Percentiles rank a stretch among this genome's conserved stretches.
Conservation (phyloP, 1,140 invertebrate genomes). For the Phocides pigmalion region DNA sequence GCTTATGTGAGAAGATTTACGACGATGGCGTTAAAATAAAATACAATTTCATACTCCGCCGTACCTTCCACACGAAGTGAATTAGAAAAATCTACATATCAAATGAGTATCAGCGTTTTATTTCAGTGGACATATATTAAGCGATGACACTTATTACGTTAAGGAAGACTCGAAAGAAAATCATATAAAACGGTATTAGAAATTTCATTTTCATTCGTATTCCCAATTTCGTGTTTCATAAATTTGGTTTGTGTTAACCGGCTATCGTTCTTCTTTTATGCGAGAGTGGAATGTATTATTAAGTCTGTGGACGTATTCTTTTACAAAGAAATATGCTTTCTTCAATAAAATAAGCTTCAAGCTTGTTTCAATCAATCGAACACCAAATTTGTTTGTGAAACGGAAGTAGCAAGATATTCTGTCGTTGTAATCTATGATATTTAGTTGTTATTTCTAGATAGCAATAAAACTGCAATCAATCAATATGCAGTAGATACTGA, state of each 20-base stretch:
- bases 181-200: not conserved
- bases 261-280: not conserved
- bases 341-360: not conserved
- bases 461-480: no score
- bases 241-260: not conserved
- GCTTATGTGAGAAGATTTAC: conserved; percentile 70
- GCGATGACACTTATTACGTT: conserved; percentile 57
- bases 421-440: no score
- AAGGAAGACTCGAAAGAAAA: conserved; percentile 31
- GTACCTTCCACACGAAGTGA: conserved; percentile 43
- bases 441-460: no score
- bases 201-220: not conserved
- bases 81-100: conserved; percentile 76
- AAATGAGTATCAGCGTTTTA: conserved; percentile 47
- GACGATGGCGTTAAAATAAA: conserved; percentile 68
- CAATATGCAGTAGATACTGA: no score
- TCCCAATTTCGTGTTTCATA: not conserved
- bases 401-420: no score
- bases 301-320: not conserved
- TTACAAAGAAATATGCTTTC: not conserved
- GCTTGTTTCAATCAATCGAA: no score
- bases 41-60: conserved; percentile 71
- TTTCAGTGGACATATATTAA: conserved; percentile 52
- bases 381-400: no score
- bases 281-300: not conserved